Conservation (phyloP, 2,797 vertebrate genomes). For the Gymnothorax javanicus region DNA sequence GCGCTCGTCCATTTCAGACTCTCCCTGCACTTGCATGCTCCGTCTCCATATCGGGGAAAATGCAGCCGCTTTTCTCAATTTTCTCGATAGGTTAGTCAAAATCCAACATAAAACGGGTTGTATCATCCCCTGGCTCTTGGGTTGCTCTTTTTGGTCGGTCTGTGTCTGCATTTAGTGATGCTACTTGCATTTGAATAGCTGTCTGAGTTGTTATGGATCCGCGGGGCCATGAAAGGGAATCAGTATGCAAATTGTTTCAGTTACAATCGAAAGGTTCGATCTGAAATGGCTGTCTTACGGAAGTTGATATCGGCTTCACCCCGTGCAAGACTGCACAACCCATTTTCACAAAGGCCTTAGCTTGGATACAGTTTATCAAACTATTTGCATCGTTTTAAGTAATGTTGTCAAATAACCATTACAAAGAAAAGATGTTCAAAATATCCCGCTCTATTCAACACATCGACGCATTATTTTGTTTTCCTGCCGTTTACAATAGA, state of each 20-base stretch:
- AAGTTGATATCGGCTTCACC: conserved; percentile 86
- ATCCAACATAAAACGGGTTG: conserved; percentile 67
- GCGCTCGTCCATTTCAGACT: conserved; percentile 54
- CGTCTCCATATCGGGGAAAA: conserved; percentile 71
- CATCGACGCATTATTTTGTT: background rate
- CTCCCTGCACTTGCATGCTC: conserved; percentile 61
- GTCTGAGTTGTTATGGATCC: conserved; percentile 90
- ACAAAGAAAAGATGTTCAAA: background rate
- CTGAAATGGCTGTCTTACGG: conserved; percentile 78
- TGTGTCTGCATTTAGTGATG: conserved; percentile 82
- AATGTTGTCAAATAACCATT: background rate
- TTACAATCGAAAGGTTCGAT: conserved; percentile 99
- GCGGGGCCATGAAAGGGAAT: conserved; percentile 86
- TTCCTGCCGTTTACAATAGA: background rate
- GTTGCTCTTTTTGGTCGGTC: conserved; percentile 67
- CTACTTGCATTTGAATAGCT: conserved; percentile 92
- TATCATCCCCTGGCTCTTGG: conserved; percentile 57
- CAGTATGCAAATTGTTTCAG: conserved; percentile 99
- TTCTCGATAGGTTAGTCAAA: conserved; percentile 72
- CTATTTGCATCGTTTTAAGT: conserved; percentile 56
- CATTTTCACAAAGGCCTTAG: conserved; percentile 59
- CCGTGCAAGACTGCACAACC: conserved; percentile 74
- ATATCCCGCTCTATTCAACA: background rate
- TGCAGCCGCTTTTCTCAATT: conserved; percentile 67
- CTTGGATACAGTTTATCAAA: conserved; percentile 55